These are phyloP conservation scores for Gallinago undulata DNA, from an alignment of 2,113 vertebrate species.

Conservation along the genomic window DNA sequence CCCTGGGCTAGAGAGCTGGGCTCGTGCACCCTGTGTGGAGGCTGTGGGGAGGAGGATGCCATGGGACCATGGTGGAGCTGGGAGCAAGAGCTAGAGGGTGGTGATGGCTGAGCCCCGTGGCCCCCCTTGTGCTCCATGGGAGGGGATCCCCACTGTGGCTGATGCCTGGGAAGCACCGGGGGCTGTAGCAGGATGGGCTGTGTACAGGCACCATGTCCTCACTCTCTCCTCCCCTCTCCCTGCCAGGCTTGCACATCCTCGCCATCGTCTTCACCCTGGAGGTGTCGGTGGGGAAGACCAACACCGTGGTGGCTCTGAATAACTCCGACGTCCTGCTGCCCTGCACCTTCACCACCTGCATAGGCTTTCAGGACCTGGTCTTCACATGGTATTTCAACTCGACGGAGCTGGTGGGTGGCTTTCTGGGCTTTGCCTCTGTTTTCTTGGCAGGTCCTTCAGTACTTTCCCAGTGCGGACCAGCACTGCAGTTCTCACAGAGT, in stretches of 20 bases:
- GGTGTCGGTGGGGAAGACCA: slow-evolving; percentile 87
- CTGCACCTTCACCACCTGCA: slow-evolving; percentile 88
- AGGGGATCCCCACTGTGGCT: not conserved
- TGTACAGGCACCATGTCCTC: fast-evolving
- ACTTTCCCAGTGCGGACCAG: not conserved
- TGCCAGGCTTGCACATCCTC: slow-evolving; percentile 55
- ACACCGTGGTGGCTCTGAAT: slow-evolving; percentile 84
- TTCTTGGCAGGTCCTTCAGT: not conserved
- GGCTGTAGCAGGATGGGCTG: not conserved
- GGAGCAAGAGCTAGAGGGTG: not conserved
- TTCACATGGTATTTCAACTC: slow-evolving; percentile 86
- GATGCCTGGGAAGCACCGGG: not conserved
- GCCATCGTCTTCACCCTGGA: slow-evolving; percentile 78
- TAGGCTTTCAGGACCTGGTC: slow-evolving; percentile 84
- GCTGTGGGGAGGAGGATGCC: not conserved
- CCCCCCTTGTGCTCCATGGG: not conserved
- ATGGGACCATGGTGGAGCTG: fast-evolving
- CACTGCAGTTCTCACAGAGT: fast-evolving
- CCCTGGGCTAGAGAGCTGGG: not conserved
- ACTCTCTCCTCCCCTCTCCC: not conserved
- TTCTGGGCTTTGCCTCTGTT: not conserved
- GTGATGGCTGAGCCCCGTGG: not conserved
- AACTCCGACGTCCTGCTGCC: slow-evolving; percentile 87
- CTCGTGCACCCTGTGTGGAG: not conserved
- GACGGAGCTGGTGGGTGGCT: slow-evolving; percentile 35